Conservation (phyloP, 2,113 vertebrate genomes). For the Chiloscyllium plagiosum region DNA sequence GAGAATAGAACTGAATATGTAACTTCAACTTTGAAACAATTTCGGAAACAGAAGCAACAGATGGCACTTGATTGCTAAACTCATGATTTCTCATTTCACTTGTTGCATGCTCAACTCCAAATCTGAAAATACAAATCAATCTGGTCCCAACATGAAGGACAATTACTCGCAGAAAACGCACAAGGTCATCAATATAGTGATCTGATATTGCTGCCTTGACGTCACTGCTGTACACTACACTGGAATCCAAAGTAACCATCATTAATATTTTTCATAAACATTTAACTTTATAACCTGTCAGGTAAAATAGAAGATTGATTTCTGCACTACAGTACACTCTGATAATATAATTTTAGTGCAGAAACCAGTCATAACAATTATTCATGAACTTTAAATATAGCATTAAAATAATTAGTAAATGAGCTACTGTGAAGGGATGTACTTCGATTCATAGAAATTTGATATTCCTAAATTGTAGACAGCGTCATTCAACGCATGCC, state of each 20-base stretch:
- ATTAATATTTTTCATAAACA: neutral
- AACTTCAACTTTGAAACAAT: neutral
- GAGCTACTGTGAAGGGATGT: neutral
- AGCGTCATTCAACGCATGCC: neutral
- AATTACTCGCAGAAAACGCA: neutral
- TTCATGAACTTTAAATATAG: conserved; percentile 7
- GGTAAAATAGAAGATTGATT: conserved; percentile 13
- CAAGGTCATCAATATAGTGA: neutral
- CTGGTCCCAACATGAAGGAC: neutral
- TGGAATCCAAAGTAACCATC: neutral
- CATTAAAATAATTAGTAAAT: conserved; percentile 1
- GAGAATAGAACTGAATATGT: neutral
- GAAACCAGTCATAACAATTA: neutral
- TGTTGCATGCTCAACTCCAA: neutral
- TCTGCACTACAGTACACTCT: neutral
- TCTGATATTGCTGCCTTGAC: neutral
- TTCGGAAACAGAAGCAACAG: neutral
- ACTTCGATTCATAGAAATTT: neutral
- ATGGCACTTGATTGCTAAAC: neutral
- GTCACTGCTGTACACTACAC: neutral
- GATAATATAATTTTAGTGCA: neutral
- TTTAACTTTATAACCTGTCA: neutral
- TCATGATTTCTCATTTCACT: neutral
- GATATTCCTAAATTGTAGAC: neutral
- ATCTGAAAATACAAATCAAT: neutral